Evolutionary conservation across 2,113 vertebrate genomes (phyloP), one percentile per base, ranked within the genome.

Genomic region (Psittacara wagleri): DNA sequence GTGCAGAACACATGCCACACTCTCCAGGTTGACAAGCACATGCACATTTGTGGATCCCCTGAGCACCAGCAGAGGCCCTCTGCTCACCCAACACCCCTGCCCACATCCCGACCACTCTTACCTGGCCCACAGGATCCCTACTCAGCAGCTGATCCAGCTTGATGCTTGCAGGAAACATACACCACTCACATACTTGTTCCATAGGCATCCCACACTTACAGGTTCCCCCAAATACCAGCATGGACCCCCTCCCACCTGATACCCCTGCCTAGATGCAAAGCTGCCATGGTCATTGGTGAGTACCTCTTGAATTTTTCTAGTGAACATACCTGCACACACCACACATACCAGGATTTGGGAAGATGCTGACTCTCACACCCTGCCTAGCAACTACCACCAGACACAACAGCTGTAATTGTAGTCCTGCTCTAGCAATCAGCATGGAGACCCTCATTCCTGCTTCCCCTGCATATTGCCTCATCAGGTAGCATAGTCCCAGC

Each of bases 241-340:
- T 0, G 2, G 24, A 25, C 15, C 9, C 18, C 13, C 4, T 31
- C 7, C 24, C 1, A 1, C 13, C 15, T 79, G 33, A 39, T 10
- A 41, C 7, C 15, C 39, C 13, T 73, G 43, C 31, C 17, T 22
- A 17, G 11, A 49, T 4, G 24, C 13, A 48, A 29, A 19, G 8
- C 2, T 33, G 10, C 17, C 3, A 0, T 20, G n/a, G 37, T 37
- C 22, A 67, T 33, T n/a, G 33, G 10, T 1, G 2, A 75, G 11
- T 44, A 20, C 77, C 57, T 37, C 31, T 66, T 4, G 3, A 61
- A 68, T 68, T 83, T 74, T 52, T 3, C 23, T 75, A 24, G 23
- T 20, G 15, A 37, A 68, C 46, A 19, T 19, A 39, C 33, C 29
- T 0, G 0, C 28, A 52, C 0, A 1, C 31, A 23, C 11, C 13